Evolutionary conservation across 2,113 vertebrate genomes (phyloP).

Genomic region (Tamias sibiricus): DNA sequence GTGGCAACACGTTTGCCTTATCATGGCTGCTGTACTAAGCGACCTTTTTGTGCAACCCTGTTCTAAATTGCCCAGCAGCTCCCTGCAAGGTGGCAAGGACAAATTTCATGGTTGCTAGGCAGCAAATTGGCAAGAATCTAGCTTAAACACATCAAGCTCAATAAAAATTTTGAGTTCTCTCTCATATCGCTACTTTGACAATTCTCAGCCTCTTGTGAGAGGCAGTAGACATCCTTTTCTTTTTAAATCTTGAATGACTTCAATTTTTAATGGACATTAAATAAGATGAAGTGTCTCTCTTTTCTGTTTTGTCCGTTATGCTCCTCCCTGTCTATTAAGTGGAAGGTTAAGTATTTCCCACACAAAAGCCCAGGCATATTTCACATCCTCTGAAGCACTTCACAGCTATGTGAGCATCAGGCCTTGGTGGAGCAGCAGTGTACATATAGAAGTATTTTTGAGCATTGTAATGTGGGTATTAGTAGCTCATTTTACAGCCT

Average conservation of each 20-base stretch:
- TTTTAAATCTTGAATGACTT: background rate
- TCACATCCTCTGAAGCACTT: background rate
- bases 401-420: background rate
- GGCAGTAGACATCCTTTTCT: background rate
- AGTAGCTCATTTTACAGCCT: background rate
- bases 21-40: background rate
- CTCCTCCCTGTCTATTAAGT: background rate
- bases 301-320: background rate
- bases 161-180: background rate
- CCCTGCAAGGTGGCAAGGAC: background rate
- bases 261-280: background rate
- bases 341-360: background rate
- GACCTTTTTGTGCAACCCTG: background rate
- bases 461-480: background rate
- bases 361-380: background rate
- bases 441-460: background rate
- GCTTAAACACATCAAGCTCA: background rate
- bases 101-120: conserved; percentile 53
- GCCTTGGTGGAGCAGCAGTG: background rate
- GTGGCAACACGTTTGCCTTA: background rate
- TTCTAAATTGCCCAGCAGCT: background rate
- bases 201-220: conserved; percentile 13
- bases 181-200: background rate
- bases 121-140: background rate
- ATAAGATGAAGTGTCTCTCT: background rate